Evolutionary conservation across 2,797 vertebrate genomes (phyloP).

Genomic region (Muscicapa comitata): DNA sequence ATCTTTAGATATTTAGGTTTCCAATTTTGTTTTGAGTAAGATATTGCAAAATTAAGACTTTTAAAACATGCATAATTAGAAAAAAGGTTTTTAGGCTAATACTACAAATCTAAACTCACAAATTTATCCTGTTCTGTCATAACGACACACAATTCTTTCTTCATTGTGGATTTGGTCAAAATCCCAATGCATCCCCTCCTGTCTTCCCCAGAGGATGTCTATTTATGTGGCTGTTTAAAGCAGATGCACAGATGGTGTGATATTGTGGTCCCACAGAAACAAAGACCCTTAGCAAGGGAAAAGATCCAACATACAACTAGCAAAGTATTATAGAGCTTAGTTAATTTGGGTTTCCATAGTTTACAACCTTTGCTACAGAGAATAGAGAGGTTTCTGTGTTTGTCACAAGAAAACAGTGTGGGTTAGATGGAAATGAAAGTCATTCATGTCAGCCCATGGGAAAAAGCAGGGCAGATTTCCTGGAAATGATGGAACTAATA

Average conservation of each 20-base stretch:
- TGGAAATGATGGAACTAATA: not conserved
- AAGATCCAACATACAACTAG: not conserved
- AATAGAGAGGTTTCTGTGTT: not conserved
- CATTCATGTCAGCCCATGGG: not conserved
- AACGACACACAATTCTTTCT: not conserved
- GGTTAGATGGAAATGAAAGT: not conserved
- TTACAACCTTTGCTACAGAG: not conserved
- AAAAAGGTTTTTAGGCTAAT: not conserved
- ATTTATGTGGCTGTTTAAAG: not conserved
- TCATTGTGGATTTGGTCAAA: not conserved
- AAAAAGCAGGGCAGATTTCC: not conserved
- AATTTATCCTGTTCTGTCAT: not conserved
- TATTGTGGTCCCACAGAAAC: not conserved
- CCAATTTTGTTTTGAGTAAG: not conserved
- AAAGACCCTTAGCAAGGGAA: not conserved
- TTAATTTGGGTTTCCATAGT: not conserved
- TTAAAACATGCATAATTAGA: not conserved
- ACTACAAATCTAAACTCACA: not conserved
- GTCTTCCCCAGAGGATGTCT: not conserved
- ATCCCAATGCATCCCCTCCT: not conserved
- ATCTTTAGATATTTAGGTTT: not conserved
- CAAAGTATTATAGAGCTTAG: not conserved
- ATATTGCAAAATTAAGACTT: not conserved
- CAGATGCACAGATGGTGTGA: not conserved
- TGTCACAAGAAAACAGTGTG: not conserved